Conservation (phyloP, 2,797 vertebrate species). For the Leucoraja ocellata region DNA sequence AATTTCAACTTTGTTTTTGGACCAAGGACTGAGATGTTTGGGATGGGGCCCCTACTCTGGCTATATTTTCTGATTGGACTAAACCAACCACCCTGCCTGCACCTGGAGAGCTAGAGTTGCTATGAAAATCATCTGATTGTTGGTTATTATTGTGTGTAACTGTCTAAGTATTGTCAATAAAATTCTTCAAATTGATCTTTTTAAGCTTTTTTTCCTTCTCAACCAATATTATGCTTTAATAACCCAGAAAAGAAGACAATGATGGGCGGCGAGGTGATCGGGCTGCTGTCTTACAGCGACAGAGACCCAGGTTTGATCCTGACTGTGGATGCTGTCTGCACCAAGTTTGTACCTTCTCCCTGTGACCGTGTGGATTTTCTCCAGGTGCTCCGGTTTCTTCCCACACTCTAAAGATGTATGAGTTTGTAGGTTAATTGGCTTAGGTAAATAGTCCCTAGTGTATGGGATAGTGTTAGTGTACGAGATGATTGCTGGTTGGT, state of each 20-base stretch:
- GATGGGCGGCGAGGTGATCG: no score
- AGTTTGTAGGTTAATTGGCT: no score
- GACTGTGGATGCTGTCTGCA: no score
- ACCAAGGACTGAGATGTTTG: conserved; percentile 28
- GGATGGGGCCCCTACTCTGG: neutral
- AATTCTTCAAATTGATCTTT: neutral
- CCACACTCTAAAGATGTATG: no score
- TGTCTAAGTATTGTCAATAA: conserved; percentile 32
- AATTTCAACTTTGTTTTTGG: neutral
- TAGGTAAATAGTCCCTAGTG: no score
- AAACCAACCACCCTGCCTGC: neutral
- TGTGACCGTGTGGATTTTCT: no score
- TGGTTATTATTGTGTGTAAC: conserved; percentile 19
- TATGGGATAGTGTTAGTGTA: no score
- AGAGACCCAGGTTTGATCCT: no score
- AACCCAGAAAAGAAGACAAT: neutral
- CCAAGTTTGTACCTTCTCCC: no score
- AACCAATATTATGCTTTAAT: neutral
- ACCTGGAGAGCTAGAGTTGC: neutral
- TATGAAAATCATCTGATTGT: neutral
- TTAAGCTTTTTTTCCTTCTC: neutral
- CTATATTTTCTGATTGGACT: neutral
- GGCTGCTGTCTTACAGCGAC: no score
- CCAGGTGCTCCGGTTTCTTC: no score
- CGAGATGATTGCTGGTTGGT: no score